Evolutionary conservation across 1,140 invertebrate genomes (phyloP), one percentile per base, ranked within the genome.

Genomic region (Thaumetopoea pityocampa): DNA sequence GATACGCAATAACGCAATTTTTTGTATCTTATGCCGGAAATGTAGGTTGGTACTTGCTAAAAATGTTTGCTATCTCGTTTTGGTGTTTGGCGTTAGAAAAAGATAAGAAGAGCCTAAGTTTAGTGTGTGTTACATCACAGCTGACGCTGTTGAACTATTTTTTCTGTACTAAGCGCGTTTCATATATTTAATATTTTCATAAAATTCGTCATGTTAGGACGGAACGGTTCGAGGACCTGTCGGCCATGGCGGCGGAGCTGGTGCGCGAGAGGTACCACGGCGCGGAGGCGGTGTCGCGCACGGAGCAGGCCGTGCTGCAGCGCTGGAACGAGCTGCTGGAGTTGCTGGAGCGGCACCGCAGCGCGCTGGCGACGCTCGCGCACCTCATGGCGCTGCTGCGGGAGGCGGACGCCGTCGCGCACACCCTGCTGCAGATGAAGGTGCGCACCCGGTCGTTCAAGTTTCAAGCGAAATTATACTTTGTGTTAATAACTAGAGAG

Each of bases 211-310:
- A 38, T 3, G 51, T 0, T 42, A 89, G 97, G 71, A 94, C 96
- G 71, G 97, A 99, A 71, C 89, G 98, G 4, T 98, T 99, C 74
- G 92, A 96, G 56, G 94, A 98, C 76, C 87, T 99, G 44, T 94
- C 92, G 0, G 92, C 92, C 47, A 96, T 98, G 93, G 94, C 94
- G 0, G 91, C 93, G 33, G 96, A 98, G 67, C 85, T 99, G 22
- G 92, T 97, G 1, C 87, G 90, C 22, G 97, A 98, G 80, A 94
- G 95, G 53, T 99, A 98, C 77, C 94, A 98, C 67, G 93, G 93
- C 6, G 90, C 93, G 30, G 96, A 96, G 42, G 89, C 90, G 4
- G 95, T 99, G 2, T 89, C 90, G 38, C 85, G 88, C 9, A 90
- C 95, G 8, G 95, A 98, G 73, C 89, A 92, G 35, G 93, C 96